Base-by-base conservation (phyloP, 2,888 invertebrate genomes). In the Thera britannica region DNA sequence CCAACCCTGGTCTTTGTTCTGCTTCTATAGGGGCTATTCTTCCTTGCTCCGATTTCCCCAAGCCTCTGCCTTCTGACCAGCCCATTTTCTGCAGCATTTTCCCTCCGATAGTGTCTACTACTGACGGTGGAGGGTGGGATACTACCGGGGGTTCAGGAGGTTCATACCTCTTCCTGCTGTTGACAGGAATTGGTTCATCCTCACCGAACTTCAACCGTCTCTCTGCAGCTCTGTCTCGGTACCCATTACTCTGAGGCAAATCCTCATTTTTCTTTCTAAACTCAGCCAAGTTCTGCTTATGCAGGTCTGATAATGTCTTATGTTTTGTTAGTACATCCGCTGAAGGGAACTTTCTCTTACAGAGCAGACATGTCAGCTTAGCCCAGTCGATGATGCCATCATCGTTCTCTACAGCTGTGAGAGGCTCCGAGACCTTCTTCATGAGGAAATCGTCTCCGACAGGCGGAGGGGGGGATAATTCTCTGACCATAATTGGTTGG, bases 21-120 rank as follows among this genome's bases (percentile, higher is more conserved):
- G 97, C 97, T 94, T 98, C 97, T 73, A 99, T 98, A 58, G 99
- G 99, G 63, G 97, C 97, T 36, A 98, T 97, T 79, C 98, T 94
- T 11, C 98, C 99, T 89, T 99, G 99, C 84, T 98, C 98, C 63
- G 96, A 95, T 85, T 97, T 97, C 0, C 99, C 99, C 35, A 99
- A 93, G 0, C 99, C 99, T 93, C 98, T 96, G 0, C 99, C 99
- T 85, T 98, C 98, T 5, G 97, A 97, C 99, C 99, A 99, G 3
- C 99, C 99, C 99, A 99, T 99, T 90, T 98, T 98, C 89, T 99
- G 98, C 73, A 99, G 88, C 87, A 99, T 94, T 83, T 98, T 97
- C 84, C 97, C 99, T 6, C 99, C 99, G 68, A 99, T 97, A 79
- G 99, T 99, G 76, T 97, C 98, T 0, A 97, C 96, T 0, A 77